Percentiles rank a stretch among this genome's conserved stretches.
These are phyloP conservation scores for Phyto melanocephala DNA, from an alignment of 2,888 invertebrate species.

Conservation along the genomic window DNA sequence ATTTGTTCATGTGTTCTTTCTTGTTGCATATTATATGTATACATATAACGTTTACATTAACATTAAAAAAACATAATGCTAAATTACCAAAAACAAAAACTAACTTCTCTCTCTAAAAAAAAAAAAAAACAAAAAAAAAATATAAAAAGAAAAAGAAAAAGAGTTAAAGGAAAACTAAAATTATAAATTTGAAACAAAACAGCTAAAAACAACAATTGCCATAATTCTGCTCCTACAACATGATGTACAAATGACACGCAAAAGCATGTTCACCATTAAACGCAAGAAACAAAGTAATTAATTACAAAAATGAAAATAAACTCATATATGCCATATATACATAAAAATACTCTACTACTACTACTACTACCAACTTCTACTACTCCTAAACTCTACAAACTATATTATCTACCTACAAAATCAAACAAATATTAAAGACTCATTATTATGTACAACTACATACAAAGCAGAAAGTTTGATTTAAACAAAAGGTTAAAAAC, in stretches of 20 bases:
- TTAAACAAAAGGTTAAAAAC: constrained; percentile 20
- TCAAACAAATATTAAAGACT: constrained; percentile 47
- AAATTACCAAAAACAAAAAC: constrained; percentile 35
- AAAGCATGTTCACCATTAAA: constrained; percentile 53
- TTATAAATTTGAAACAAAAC: constrained; percentile 60
- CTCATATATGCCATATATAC: constrained; percentile 51
- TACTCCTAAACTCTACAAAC: background rate
- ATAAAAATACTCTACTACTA: constrained; percentile 45
- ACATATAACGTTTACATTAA: constrained; percentile 30
- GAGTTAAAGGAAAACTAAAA: too few species aligned
- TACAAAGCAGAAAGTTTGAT: constrained; percentile 52
- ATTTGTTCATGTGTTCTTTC: constrained; percentile 43
- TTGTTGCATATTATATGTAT: constrained; percentile 37
- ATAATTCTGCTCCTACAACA: constrained; percentile 63
- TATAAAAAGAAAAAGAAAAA: too few species aligned
- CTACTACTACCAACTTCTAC: constrained; percentile 37
- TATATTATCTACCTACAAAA: background rate
- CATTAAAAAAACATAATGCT: constrained; percentile 41
- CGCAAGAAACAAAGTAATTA: constrained; percentile 2
- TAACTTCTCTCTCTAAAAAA: constrained; percentile 23
- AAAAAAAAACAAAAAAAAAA: constrained; percentile 48
- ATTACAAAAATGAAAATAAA: constrained; percentile 39
- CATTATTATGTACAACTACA: constrained; percentile 48
- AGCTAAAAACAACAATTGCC: constrained; percentile 64
- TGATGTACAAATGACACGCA: constrained; percentile 68